Conservation (phyloP, 2,113 vertebrate genomes). For the Dryoscopus gambensis region DNA sequence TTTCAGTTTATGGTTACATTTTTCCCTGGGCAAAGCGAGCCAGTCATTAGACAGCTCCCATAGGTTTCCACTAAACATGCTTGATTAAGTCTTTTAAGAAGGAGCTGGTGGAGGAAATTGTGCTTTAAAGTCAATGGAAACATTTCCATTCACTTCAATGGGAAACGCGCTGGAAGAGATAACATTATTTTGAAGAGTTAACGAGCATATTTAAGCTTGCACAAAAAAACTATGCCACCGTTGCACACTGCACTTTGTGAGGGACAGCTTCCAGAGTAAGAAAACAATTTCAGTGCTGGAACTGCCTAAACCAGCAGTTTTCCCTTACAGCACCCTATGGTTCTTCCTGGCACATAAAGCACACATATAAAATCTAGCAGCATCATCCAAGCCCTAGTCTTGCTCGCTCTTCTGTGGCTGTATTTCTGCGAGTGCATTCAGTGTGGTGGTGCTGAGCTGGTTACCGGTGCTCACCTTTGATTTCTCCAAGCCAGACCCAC, state of each 20-base stretch:
- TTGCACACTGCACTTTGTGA: not conserved
- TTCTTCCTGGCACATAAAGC: not conserved
- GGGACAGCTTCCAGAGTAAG: not conserved
- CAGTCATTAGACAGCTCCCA: conserved; percentile 40
- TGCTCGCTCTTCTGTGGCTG: not conserved
- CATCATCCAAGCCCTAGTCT: not conserved
- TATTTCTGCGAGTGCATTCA: not conserved
- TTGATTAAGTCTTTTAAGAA: conserved; percentile 47
- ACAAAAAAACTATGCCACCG: not conserved
- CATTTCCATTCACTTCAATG: conserved; percentile 21
- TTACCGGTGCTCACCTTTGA: not conserved
- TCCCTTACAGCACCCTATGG: not conserved
- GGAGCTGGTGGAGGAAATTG: not conserved
- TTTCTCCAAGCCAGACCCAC: conserved; percentile 14
- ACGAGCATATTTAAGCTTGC: not conserved
- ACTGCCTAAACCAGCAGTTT: not conserved
- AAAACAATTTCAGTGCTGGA: not conserved
- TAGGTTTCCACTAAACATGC: conserved; percentile 43
- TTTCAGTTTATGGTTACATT: conserved; percentile 68
- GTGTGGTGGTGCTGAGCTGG: not conserved
- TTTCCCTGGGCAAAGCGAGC: conserved; percentile 53
- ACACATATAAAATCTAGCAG: not conserved
- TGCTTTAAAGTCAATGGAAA: conserved; percentile 2
- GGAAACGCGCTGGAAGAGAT: not conserved
- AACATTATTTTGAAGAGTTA: conserved; percentile 34